These are phyloP conservation scores for Heliconius eleuchia DNA, from an alignment of 1,140 invertebrate species.

Conservation along the genomic window DNA sequence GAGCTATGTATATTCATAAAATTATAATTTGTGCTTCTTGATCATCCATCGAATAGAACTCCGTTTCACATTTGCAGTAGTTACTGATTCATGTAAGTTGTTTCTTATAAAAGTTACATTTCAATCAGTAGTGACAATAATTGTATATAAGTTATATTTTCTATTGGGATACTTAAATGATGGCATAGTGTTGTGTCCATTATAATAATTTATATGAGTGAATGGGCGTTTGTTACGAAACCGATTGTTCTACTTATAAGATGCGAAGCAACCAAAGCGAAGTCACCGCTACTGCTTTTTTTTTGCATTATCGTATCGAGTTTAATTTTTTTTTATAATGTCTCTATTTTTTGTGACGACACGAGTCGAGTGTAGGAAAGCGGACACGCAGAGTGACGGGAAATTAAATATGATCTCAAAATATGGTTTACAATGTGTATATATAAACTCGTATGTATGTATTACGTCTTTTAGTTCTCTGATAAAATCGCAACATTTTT, in stretches of 20 bases:
- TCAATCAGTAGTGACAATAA: conserved; percentile 64
- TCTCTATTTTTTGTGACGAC: neutral
- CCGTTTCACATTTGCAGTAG: neutral
- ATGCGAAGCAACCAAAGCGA: conserved; percentile 13
- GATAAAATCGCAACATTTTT: conserved; percentile 25
- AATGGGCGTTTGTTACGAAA: conserved; percentile 14
- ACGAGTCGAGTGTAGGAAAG: conserved; percentile 10
- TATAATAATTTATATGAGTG: conserved; percentile 29
- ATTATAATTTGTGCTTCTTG: neutral
- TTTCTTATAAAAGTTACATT: conserved; percentile 16
- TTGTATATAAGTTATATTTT: conserved; percentile 47
- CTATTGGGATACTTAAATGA: conserved; percentile 41
- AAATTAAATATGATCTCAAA: conserved; percentile 37
- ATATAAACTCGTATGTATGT: conserved; percentile 33
- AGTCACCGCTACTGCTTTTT: conserved; percentile 20
- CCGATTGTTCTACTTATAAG: conserved; percentile 6
- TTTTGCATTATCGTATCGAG: conserved; percentile 11
- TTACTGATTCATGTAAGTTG: neutral
- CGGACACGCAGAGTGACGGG: conserved; percentile 25
- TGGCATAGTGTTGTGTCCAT: conserved; percentile 25
- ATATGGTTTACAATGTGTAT: conserved; percentile 32
- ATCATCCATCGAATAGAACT: neutral
- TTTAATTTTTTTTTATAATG: neutral
- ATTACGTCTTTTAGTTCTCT: conserved; percentile 26
- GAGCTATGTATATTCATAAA: neutral